These are phyloP conservation scores for Calameuta pallipes DNA, from an alignment of 2,888 invertebrate species.

Conservation along the genomic window DNA sequence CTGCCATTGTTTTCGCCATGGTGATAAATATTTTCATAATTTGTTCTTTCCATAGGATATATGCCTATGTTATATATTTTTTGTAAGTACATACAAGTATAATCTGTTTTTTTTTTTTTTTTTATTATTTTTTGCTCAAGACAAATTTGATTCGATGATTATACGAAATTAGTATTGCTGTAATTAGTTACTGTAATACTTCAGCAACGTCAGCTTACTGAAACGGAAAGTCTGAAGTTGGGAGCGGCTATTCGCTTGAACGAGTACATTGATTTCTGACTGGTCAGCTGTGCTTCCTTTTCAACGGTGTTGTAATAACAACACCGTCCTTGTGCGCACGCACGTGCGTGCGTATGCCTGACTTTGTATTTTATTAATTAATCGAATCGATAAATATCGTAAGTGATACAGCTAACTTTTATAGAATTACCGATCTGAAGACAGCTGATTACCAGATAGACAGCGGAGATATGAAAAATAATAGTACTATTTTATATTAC, in stretches of 20 bases:
- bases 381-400: too few species aligned
- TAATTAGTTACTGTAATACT: neutral
- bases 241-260: neutral
- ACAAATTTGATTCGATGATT: neutral
- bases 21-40: neutral
- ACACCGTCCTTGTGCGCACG: neutral
- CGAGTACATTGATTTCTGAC: neutral
- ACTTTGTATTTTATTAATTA: neutral
- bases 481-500: too few species aligned
- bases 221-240: neutral
- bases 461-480: neutral
- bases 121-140: neutral
- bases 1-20: neutral
- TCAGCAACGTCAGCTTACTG: neutral
- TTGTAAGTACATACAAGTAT: neutral
- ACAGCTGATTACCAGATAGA: neutral
- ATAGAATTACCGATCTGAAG: too few species aligned
- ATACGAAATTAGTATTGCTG: neutral
- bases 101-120: neutral
- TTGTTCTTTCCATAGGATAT: too few species aligned
- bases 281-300: slow-evolving; percentile 3
- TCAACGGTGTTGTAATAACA: neutral
- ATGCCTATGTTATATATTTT: neutral
- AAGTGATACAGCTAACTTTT: too few species aligned
- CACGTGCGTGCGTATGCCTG: neutral